Evolutionary conservation across 2,888 invertebrate species (phyloP), one percentile per base, ranked within the genome.

Genomic region (Drepanosiphum platanoidis): DNA sequence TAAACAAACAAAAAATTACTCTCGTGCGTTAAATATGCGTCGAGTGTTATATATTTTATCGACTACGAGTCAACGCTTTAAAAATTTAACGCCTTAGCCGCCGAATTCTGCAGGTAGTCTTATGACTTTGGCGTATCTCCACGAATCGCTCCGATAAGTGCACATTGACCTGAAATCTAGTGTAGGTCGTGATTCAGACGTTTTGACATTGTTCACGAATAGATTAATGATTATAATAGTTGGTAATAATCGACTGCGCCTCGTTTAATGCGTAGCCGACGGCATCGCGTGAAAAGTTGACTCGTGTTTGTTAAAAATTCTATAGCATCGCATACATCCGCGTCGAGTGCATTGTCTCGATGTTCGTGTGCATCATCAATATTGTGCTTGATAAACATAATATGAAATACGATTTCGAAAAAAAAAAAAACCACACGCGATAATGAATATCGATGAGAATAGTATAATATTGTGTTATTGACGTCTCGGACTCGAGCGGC

Each of bases 201-300:
- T 46, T 32, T 74, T 32, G 46, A 74, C 46, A 74, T 74, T 11
- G 32, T 74, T 74, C 22, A 46, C 46, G 74, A 74, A 74, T 74
- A 74, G 52, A 74, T 74, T 74, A 52, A 74, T 74, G 30, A 52
- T 22, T 32, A 22, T 30, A 72, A 42, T 30, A 39, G 18, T 42
- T 42, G 22, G 22, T 18, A 52, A 18, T 52, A 5, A 52, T 74
- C 74, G 18, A 74, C 74, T 32, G 22, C 18, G 11, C 13, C 46
- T 46, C 46, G 42, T 32, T 74, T 52, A 30, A 30, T 30, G 42
- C 32, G 22, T 32, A 46, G 74, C 74, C 46, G 46, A 74, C 22
- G 74, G 42, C 46, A 30, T 22, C 30, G 3, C 27, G 30, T 30
- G 64, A 30, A 64, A 64, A 13, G 30, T 64, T 30, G 52, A 22